Percentiles rank a stretch among this genome's conserved stretches.
Conservation (phyloP, 2,113 vertebrate genomes). For the Sinocyclocheilus rhinocerous region DNA sequence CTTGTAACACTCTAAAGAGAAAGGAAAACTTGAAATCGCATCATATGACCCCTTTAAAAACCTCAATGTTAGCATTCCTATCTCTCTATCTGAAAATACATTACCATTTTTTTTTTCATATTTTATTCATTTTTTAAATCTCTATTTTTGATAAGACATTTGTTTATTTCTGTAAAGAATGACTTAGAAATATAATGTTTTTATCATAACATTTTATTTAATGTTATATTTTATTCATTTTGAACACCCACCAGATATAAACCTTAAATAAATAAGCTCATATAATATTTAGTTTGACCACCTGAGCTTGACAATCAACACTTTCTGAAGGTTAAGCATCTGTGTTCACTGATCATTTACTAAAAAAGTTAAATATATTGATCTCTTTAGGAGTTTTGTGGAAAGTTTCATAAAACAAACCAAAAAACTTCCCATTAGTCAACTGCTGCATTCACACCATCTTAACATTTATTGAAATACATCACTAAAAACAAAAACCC, state of each 20-base stretch:
- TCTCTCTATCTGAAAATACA: neutral
- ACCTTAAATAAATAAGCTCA: neutral
- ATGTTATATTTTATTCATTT: neutral
- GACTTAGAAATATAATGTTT: neutral
- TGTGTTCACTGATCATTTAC: neutral
- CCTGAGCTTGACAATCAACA: neutral
- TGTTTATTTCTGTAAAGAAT: neutral
- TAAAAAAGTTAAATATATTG: neutral
- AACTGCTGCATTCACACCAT: neutral
- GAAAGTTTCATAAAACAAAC: neutral
- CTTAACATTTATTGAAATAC: neutral
- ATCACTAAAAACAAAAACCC: neutral
- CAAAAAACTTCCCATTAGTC: neutral
- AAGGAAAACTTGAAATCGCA: too few relatives aligned
- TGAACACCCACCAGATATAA: neutral
- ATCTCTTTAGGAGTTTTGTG: neutral
- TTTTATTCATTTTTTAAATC: too few relatives aligned
- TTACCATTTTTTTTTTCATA: neutral
- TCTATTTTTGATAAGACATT: too few relatives aligned
- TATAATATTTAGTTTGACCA: neutral
- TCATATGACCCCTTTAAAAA: neutral
- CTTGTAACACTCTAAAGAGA: too few relatives aligned
- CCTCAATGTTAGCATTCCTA: neutral
- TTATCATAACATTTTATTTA: neutral
- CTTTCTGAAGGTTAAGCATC: neutral